These are phyloP conservation scores for Trichogramma pretiosum DNA, from an alignment of 1,140 invertebrate genomes.

Conservation along the genomic window DNA sequence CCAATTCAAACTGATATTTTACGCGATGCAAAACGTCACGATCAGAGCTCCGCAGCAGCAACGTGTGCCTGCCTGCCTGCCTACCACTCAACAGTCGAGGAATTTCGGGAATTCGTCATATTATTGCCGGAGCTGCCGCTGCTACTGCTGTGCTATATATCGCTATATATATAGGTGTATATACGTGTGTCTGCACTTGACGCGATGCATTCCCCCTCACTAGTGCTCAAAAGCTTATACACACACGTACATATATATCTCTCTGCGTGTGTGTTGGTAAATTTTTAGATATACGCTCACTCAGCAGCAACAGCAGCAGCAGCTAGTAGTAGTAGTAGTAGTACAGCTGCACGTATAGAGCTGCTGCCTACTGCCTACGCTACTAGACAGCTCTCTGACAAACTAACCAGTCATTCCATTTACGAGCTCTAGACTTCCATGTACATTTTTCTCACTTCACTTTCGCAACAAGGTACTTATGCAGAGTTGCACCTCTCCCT, in stretches of 20 bases:
- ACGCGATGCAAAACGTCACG: conserved; percentile 3
- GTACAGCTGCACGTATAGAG: conserved; percentile 22
- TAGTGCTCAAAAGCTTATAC: conserved; percentile 13
- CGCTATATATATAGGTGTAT: too few relatives aligned
- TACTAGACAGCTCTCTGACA: conserved; percentile 15
- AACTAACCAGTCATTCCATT: conserved; percentile 11
- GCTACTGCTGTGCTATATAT: too few relatives aligned
- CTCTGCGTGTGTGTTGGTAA: too few relatives aligned
- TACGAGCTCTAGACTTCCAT: not conserved
- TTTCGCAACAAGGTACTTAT: not conserved
- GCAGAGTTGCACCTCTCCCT: too few relatives aligned
- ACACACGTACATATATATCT: too few relatives aligned
- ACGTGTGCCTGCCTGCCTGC: too few relatives aligned
- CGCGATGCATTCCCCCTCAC: conserved; percentile 5
- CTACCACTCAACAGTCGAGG: too few relatives aligned
- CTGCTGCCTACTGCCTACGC: not conserved
- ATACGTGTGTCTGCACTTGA: conserved; percentile 23
- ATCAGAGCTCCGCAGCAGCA: not conserved
- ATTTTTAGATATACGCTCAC: too few relatives aligned
- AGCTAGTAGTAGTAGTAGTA: too few relatives aligned
- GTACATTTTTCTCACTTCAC: not conserved
- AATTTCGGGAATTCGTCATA: conserved; percentile 6
- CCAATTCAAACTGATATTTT: conserved; percentile 5
- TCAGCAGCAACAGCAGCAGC: too few relatives aligned
- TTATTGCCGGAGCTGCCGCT: conserved; percentile 14